A percentile compares a stretch with the other conserved stretches of the same genome.
Conservation (phyloP, 2,113 vertebrate species). For the Alces alces region DNA sequence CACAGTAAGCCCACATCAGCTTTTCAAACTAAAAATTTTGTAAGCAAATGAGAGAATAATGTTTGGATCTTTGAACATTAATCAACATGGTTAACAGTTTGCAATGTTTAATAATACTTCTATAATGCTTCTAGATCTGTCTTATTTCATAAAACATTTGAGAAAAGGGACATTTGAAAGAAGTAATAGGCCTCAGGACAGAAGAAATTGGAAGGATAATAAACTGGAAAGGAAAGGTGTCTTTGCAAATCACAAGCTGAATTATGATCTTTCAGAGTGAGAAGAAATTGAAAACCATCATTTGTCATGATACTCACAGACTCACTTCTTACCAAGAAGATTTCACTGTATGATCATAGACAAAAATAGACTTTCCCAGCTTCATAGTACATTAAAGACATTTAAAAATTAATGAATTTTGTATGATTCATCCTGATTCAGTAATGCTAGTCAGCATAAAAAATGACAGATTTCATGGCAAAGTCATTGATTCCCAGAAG, state of each 20-base stretch:
- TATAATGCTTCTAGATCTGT: not conserved
- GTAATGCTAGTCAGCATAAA: not conserved
- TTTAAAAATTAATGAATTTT: conserved; percentile 34
- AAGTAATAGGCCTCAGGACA: not conserved
- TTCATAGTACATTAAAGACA: not conserved
- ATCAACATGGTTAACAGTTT: not conserved
- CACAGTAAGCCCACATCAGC: not conserved
- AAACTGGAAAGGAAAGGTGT: not conserved
- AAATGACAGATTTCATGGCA: conserved; percentile 8
- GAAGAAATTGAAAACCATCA: not conserved
- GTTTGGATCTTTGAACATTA: not conserved
- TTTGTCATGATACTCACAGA: not conserved
- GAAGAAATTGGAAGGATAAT: not conserved
- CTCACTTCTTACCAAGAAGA: not conserved
- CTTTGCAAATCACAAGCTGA: not conserved
- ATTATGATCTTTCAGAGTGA: not conserved
- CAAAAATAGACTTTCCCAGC: not conserved
- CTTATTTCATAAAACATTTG: not conserved
- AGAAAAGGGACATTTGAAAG: not conserved
- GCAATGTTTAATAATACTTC: not conserved
- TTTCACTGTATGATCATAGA: not conserved
- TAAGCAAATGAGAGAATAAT: not conserved
- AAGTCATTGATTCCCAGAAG: conserved; percentile 49
- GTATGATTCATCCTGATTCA: conserved; percentile 20
- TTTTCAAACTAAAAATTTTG: not conserved